Evolutionary conservation across 1,140 invertebrate species (phyloP).

Genomic region (Monochamus saltuarius): DNA sequence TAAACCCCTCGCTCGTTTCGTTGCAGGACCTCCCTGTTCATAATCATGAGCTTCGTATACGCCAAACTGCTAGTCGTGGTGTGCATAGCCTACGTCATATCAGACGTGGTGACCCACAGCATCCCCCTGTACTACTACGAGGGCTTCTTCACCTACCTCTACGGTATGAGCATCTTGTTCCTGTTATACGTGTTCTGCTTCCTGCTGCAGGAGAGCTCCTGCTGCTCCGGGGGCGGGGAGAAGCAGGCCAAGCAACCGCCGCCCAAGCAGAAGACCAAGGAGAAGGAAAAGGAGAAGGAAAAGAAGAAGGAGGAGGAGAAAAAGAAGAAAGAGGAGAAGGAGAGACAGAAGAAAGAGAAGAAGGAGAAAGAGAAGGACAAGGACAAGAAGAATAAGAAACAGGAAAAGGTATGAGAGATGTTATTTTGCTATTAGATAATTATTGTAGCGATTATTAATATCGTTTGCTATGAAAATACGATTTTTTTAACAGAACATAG

Average conservation of each 20-base stretch:
- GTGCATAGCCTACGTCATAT: constrained; percentile 89
- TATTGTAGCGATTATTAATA: constrained; percentile 46
- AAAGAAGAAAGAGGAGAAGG: constrained; percentile 64
- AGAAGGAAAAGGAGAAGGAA: constrained; percentile 69
- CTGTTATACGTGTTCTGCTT: constrained; percentile 96
- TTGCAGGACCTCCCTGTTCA: constrained; percentile 87
- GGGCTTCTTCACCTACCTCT: constrained; percentile 97
- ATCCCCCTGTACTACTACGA: constrained; percentile 90
- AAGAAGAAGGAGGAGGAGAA: constrained; percentile 65
- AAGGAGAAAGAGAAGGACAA: constrained; percentile 54
- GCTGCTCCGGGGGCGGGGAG: constrained; percentile 66
- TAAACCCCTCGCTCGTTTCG: no score
- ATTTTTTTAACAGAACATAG: no score
- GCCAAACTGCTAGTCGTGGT: constrained; percentile 88
- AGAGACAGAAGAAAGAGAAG: constrained; percentile 56
- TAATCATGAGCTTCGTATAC: constrained; percentile 92
- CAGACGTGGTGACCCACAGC: constrained; percentile 89
- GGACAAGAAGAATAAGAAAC: constrained; percentile 58
- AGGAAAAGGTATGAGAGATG: constrained; percentile 54
- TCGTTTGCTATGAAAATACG: constrained; percentile 28
- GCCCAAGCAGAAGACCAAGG: constrained; percentile 58
- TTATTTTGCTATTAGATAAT: constrained; percentile 46
- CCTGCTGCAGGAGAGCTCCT: constrained; percentile 87
- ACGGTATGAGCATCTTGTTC: constrained; percentile 92
- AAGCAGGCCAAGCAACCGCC: constrained; percentile 54